A percentile compares a stretch with the other conserved stretches of the same genome.
Conservation (phyloP, 2,113 vertebrate genomes). For the Dolichotis patagonum region DNA sequence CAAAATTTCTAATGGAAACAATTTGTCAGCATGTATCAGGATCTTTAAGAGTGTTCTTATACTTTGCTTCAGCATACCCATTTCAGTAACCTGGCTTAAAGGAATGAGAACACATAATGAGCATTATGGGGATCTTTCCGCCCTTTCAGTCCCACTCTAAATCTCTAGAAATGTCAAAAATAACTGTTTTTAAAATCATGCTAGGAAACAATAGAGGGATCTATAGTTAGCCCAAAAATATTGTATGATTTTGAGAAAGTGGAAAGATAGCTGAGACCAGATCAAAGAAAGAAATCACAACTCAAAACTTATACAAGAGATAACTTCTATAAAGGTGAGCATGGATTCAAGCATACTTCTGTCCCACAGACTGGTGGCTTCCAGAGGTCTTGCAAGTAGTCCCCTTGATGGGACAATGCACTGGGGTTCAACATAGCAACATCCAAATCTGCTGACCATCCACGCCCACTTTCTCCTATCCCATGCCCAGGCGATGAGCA, state of each 20-base stretch:
- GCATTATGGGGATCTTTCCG: not conserved
- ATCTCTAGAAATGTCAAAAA: not conserved
- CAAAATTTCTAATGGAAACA: not conserved
- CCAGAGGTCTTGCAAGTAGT: not conserved
- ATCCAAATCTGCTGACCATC: not conserved
- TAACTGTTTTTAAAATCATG: not conserved
- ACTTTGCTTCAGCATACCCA: not conserved
- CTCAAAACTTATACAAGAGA: not conserved
- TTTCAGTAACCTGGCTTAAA: constrained; percentile 14
- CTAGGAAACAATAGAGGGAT: not conserved
- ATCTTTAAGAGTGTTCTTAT: constrained; percentile 25
- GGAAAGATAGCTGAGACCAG: not conserved
- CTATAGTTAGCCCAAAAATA: not conserved
- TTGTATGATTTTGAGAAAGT: constrained; percentile 39
- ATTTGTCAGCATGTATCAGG: not conserved
- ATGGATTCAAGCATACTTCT: not conserved
- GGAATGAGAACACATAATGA: not conserved
- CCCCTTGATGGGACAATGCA: not conserved
- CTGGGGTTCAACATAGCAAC: not conserved
- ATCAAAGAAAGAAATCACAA: constrained; percentile 1
- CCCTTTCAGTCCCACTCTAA: not conserved
- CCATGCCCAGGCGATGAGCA: not conserved
- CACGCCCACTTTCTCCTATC: not conserved
- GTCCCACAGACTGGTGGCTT: not conserved
- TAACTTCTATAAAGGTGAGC: not conserved